Evolutionary conservation across 2,113 vertebrate genomes (phyloP).

Genomic region (Elephantulus edwardii): DNA sequence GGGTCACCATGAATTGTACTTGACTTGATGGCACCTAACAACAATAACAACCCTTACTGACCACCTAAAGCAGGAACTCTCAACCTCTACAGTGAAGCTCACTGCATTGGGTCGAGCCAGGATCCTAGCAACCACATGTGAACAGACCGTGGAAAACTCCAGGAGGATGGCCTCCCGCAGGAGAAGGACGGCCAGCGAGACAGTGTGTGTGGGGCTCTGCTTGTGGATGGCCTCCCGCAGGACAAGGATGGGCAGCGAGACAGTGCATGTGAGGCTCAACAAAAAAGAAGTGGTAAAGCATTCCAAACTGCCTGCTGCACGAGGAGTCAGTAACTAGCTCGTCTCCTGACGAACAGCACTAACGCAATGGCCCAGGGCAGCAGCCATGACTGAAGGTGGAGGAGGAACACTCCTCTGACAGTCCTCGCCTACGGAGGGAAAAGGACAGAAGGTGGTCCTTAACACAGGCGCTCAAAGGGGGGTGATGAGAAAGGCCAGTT

Average conservation of each 20-base stretch:
- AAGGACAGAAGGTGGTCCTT: accelerated
- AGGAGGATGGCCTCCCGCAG: no score
- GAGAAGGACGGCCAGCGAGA: no score
- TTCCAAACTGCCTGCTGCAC: not conserved
- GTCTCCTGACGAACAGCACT: not conserved
- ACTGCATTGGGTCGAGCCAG: no score
- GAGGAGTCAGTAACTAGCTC: not conserved
- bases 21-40: not conserved
- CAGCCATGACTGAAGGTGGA: no score
- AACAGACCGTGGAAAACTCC: no score
- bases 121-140: no score
- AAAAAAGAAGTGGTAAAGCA: not conserved
- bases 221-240: no score
- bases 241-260: no score
- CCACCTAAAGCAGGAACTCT: no score
- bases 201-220: no score
- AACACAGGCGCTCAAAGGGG: not conserved
- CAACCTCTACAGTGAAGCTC: no score
- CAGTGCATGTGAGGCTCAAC: not conserved
- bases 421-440: not conserved
- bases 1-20: not conserved
- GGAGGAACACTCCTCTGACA: not conserved
- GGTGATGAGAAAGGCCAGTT: not conserved
- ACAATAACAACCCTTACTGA: no score
- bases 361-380: not conserved